Evolutionary conservation across 1,140 invertebrate genomes (phyloP).

Genomic region (Lepidurus couesii): DNA sequence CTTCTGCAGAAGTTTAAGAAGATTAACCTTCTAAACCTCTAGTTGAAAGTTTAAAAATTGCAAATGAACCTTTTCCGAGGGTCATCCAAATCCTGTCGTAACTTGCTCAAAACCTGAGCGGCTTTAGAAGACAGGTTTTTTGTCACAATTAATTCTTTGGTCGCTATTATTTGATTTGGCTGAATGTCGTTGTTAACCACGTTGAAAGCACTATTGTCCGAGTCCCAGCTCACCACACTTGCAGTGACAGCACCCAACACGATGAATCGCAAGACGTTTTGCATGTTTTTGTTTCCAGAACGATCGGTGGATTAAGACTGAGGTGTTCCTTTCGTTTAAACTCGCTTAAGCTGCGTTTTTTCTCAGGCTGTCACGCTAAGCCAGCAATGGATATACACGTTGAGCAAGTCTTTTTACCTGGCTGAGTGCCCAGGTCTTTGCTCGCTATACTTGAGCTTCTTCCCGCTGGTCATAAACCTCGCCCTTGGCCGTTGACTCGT

Average conservation of each 20-base stretch:
- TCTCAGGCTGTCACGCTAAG: background rate
- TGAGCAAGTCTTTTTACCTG: background rate
- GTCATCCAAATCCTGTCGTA: background rate
- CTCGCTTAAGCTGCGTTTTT: background rate
- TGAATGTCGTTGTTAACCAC: background rate
- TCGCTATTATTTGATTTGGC: background rate
- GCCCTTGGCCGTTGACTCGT: slow-evolving; percentile 11
- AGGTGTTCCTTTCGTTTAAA: background rate
- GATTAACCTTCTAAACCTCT: no score
- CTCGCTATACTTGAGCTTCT: slow-evolving; percentile 14
- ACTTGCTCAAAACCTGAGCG: background rate
- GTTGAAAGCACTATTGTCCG: background rate
- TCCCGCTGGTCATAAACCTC: slow-evolving; percentile 12
- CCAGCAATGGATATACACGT: background rate
- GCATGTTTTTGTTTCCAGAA: background rate
- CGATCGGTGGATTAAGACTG: background rate
- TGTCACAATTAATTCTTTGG: background rate
- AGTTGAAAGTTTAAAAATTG: background rate
- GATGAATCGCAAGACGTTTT: background rate
- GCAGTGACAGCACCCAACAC: background rate
- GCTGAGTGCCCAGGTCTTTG: background rate
- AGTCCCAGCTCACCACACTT: background rate
- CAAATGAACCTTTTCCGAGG: background rate
- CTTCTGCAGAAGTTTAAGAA: background rate
- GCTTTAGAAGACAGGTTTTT: background rate